Evolutionary conservation across 2,797 vertebrate species (phyloP), one percentile per base, ranked within the genome.

Genomic region (Coregonus suidteri): DNA sequence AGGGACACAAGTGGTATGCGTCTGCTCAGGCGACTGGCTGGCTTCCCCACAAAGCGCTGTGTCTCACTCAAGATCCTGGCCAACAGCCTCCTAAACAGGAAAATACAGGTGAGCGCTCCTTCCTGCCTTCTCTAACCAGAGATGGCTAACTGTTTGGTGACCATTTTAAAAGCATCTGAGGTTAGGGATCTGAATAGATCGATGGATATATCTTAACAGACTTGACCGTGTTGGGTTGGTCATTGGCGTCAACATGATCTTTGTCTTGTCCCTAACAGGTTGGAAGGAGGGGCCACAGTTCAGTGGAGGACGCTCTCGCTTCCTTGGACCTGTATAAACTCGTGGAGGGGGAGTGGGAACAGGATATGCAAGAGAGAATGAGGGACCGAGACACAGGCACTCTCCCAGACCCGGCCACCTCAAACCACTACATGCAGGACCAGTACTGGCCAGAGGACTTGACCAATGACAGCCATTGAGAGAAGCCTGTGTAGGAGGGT

Each of bases 251-350:
- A 30, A 64, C 16, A 16, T 18, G 15, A 7, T 52, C 5, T 69
- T 9, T 71, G 41, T 84, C 18, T 34, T 4, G 25, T 78, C 11
- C 65, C 4, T 16, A 6, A 37, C 90, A 99, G 98, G 89, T 85
- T 0, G 93, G 95, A 71, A 85, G 9, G 30, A 77, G 53, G 0
- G 98, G 98, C 0, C 98, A 99, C 91, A 97, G 96, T 0, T 98
- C 98, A 0, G 95, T 98, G 76, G 97, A 99, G 84, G 98, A 99
- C 0, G 96, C 98, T 3, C 75, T 18, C 65, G 95, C 97, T 0
- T 88, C 97, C 20, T 95, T 99, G 84, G 97, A 99, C 83, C 94
- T 99, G 30, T 99, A 98, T 92, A 96, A 95, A 83, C 93, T 98
- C 90, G 97, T 98, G 80, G 96, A 97, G 85, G 89, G 81, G 4